phyloP scores from a whole-genome alignment of 2,888 invertebrate species.

The Neoascia interrupta region DNA sequence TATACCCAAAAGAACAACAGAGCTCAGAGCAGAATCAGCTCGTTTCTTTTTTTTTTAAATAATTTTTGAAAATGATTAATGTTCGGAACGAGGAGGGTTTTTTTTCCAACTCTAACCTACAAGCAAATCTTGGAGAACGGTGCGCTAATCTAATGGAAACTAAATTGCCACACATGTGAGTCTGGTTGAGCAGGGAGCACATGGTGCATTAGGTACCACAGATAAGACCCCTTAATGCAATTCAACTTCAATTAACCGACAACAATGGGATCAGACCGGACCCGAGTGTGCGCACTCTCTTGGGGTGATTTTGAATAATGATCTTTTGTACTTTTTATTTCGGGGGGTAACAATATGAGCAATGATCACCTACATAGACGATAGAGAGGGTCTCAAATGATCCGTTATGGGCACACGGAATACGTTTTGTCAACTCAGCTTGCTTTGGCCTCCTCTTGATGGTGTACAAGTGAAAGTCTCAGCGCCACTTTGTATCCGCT shows the following conservation, averaged over 20 bases:
- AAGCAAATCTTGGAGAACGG: slow-evolving; percentile 46
- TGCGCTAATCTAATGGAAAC: slow-evolving; percentile 69
- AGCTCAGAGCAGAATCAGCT: too few relatives aligned
- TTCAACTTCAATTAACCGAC: slow-evolving; percentile 68
- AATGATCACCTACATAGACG: slow-evolving; percentile 53
- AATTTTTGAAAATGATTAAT: slow-evolving; percentile 64
- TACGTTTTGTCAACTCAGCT: slow-evolving; percentile 50
- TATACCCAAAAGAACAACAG: too few relatives aligned
- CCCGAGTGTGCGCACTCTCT: background rate
- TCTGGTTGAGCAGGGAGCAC: slow-evolving; percentile 2
- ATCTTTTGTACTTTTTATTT: slow-evolving; percentile 24
- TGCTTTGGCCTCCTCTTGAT: background rate
- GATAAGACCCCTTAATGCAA: slow-evolving; percentile 66
- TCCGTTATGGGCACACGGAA: background rate
- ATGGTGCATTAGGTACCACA: slow-evolving; percentile 23
- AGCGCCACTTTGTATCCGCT: slow-evolving; percentile 44
- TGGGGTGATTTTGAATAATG: slow-evolving; percentile 62
- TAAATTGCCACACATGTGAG: slow-evolving; percentile 65
- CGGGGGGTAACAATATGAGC: slow-evolving; percentile 54
- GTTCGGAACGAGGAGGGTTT: slow-evolving; percentile 28
- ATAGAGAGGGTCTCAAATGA: slow-evolving; percentile 20
- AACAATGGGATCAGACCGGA: slow-evolving; percentile 51
- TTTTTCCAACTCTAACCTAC: slow-evolving; percentile 20
- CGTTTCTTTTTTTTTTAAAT: slow-evolving; percentile 13
- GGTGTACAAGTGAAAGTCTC: slow-evolving; percentile 62